Evolutionary conservation across 2,113 vertebrate genomes (phyloP).

Genomic region (Nestor notabilis): DNA sequence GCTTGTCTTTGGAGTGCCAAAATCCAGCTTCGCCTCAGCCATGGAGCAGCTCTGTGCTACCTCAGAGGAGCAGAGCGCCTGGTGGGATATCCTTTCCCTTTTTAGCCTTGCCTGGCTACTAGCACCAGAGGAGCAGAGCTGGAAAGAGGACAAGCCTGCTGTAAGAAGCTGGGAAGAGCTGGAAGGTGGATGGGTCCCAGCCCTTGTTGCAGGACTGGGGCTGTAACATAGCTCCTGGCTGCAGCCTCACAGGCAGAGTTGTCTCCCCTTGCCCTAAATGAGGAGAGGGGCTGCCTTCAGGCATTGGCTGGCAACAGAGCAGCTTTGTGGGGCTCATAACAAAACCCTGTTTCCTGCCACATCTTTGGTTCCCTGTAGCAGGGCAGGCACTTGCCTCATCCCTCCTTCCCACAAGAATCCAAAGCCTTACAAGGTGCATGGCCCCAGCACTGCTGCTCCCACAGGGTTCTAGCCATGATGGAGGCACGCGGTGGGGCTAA

Average conservation of each 20-base stretch:
- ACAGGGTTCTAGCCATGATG: rapidly evolving
- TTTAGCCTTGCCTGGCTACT: neutral
- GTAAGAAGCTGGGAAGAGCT: neutral
- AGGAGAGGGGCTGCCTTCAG: neutral
- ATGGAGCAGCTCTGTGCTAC: rapidly evolving
- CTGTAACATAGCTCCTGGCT: neutral
- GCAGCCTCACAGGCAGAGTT: neutral
- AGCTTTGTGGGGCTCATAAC: neutral
- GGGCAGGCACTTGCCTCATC: neutral
- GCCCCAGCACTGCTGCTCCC: rapidly evolving
- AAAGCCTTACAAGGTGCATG: no score
- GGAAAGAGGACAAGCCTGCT: neutral
- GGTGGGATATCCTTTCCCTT: neutral
- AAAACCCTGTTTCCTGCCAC: neutral
- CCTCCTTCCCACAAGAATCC: neutral
- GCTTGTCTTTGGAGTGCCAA: neutral
- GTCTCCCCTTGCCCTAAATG: neutral
- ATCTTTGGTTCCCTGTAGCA: neutral
- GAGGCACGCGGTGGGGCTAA: neutral
- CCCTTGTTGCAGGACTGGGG: neutral
- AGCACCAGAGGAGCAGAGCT: rapidly evolving
- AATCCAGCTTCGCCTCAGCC: neutral
- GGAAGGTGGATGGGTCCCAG: neutral
- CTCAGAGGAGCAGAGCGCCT: rapidly evolving
- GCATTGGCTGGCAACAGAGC: neutral